Base-by-base conservation (phyloP, 2,888 invertebrate species). In the Mystacides longicornis region DNA sequence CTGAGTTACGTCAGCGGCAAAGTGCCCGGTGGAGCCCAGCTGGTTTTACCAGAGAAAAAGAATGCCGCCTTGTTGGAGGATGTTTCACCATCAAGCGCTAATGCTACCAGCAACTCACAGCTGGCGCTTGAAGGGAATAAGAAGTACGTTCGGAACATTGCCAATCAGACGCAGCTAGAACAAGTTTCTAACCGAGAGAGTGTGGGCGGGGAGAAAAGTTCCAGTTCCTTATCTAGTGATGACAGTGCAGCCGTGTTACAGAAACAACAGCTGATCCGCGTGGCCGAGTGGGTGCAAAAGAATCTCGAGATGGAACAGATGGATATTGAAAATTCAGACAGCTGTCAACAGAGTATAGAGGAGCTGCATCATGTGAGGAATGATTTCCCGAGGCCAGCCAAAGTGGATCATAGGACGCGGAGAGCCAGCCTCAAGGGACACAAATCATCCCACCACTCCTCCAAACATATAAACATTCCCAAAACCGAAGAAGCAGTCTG, bases 251-350 rank as follows among this genome's bases (percentile, higher is more conserved):
- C 81, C 1, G 64, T 81, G 61, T 63, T 82, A 54, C 77, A 82
- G 53, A 79, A 82, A 21, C 82, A 82, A 59, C 85, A 86, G 59
- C 65, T 86, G 60, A 80, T 82, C 19, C 74, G 86, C 62, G 87
- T 89, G 11, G 87, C 86, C 0, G 87, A 89, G 64, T 88, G 88
- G 88, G 86, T 89, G 19, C 83, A 86, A 67, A 82, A 81, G 63
- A 85, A 82, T 64, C 69, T 75, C 1, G 73, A 76, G 50, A 68
- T 81, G 65, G 77, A 76, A 56, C 77, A 75, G 57, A 76, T 74
- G 52, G 76, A 68, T 62, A 71, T 71, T 3, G 59, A 62, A 33
- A 45, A 22, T 53, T 49, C 62, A 57, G 60, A 57, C 47, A 49
- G 57, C 42, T 56, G 59, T 23, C 55, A 57, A 18, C 59, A 55